Base-by-base conservation (phyloP, 2,888 invertebrate species). In the Leptinotarsa tumamoca region DNA sequence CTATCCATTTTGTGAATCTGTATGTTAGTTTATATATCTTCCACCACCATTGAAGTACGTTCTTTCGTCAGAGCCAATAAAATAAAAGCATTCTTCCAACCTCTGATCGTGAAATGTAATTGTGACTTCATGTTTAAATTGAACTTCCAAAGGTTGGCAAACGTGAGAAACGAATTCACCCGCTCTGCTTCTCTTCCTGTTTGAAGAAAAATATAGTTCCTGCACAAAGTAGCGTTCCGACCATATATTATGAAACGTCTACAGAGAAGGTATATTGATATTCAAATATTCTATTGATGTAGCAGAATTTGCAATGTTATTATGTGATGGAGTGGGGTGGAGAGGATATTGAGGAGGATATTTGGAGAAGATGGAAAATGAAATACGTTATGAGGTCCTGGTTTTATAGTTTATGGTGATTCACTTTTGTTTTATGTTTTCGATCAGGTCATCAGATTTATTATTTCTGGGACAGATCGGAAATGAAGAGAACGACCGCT, bases 271-370 rank as follows among this genome's bases (percentile, higher is more conserved):
- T 43, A 63, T 63, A 63, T 63, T 63, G 63, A 63, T 63, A 63
- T 63, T n/a, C 63, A 63, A 63, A 63, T 63, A 63, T 18, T 33
- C 43, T n/a, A 63, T 63, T 63, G 63, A 63, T 63, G 63, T 27
- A 43, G 63, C 43, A 43, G 63, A 33, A 63, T 63, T 63, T 63
- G 5, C 63, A 15, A n/a, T 63, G 63, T 63, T 63, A 63, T 63
- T 63, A 43, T 33, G 18, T 43, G 63, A 63, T 33, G 63, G 63
- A 43, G 33, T 33, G n/a, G 13, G 43, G 17, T 10, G 15, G 63
- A 43, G 43, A 43, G 63, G 63, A 63, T 63, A 61, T 61, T 61
- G 61, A 21, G 23, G 21, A 61, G 61, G 61, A 61, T 21, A 63
- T 63, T 63, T n/a, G 63, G 43, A 63, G 18, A 43, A 63, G 63